Evolutionary conservation across 2,888 invertebrate genomes (phyloP).

Genomic region (Rhaphigaster nebulosa): DNA sequence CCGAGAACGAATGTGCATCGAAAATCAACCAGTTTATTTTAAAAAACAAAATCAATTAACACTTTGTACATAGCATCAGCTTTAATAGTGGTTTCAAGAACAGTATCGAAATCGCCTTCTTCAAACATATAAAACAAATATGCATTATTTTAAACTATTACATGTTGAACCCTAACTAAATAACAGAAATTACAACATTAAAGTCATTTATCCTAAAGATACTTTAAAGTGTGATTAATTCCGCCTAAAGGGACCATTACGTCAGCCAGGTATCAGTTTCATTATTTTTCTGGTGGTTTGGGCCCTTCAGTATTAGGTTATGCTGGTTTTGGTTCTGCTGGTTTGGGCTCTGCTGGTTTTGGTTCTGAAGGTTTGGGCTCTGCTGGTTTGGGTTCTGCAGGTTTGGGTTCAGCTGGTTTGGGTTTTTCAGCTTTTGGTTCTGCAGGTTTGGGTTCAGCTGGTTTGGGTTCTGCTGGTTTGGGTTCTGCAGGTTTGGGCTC

Average conservation of each 20-base stretch:
- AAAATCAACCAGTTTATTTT: no score
- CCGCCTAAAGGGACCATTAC: no score
- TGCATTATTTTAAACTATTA: not conserved
- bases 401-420: not conserved
- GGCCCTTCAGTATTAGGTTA: not conserved
- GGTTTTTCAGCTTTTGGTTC: not conserved
- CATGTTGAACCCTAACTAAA: not conserved
- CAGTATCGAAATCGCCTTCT: not conserved
- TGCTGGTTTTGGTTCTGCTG: not conserved
- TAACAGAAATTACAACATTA: not conserved
- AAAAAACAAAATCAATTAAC: no score
- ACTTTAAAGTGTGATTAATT: not conserved
- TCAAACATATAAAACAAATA: not conserved
- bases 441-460: not conserved
- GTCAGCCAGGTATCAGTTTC: not conserved
- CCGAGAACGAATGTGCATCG: no score
- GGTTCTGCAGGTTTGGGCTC: not conserved
- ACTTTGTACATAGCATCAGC: not conserved
- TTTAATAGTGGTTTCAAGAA: not conserved
- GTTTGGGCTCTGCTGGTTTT: not conserved
- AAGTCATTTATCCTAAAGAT: not conserved
- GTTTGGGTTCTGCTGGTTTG: not conserved
- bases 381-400: not conserved
- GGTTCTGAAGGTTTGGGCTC: not conserved
- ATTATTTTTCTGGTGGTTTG: not conserved